phyloP scores from a whole-genome alignment of 2,113 vertebrate species.

The Aphelocoma coerulescens region DNA sequence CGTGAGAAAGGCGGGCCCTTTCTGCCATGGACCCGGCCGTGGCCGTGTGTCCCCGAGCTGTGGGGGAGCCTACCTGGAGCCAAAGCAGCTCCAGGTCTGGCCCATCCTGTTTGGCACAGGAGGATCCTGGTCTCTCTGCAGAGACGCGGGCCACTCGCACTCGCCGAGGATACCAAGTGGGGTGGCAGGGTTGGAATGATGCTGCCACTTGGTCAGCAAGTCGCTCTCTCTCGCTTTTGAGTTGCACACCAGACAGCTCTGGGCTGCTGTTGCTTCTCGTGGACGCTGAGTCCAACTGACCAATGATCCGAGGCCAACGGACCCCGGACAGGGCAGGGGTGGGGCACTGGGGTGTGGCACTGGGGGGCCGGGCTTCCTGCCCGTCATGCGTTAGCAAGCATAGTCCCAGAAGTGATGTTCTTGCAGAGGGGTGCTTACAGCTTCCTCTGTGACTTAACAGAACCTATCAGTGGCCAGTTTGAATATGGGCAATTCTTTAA shows the following conservation, averaged over 20 bases:
- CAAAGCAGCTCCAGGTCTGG: neutral
- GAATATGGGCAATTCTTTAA: no score
- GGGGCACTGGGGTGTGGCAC: neutral
- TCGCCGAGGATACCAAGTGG: rapidly evolving
- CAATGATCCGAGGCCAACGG: neutral
- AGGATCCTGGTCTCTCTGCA: neutral
- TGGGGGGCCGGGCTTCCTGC: neutral
- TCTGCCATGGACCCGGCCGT: rapidly evolving
- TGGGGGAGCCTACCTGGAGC: neutral
- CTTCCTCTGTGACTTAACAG: no score
- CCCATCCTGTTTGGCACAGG: neutral
- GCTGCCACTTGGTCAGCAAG: neutral
- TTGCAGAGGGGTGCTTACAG: no score
- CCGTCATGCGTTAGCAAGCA: no score
- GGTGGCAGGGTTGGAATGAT: rapidly evolving
- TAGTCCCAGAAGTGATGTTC: no score
- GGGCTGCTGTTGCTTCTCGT: neutral
- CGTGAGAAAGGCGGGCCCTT: rapidly evolving
- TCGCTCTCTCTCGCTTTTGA: rapidly evolving
- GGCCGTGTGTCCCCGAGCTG: rapidly evolving
- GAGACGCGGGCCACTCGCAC: rapidly evolving
- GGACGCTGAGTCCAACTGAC: neutral
- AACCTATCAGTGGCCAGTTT: no score
- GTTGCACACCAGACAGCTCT: neutral
- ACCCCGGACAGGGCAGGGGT: neutral